Base-by-base conservation (phyloP, 2,888 invertebrate species). In the Drosophila stalkeri region DNA sequence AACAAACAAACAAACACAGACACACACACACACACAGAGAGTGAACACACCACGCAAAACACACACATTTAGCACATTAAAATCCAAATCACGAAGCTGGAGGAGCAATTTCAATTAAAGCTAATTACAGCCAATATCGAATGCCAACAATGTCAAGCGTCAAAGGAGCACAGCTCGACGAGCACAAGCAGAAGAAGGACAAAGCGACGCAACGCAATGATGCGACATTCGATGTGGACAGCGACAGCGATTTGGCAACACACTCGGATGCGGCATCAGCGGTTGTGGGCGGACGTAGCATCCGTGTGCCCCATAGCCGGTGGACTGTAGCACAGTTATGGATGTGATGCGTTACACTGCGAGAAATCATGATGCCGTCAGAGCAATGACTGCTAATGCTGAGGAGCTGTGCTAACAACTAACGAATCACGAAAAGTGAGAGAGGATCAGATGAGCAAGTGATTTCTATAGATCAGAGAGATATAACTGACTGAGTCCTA, bases 71-170 rank as follows among this genome's bases (percentile, higher is more conserved):
- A 67, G 64, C 84, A 77, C 89, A 86, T 86, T 90, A 83, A 90
- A 86, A 86, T 75, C 77, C 90, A 89, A 86, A 86, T 86, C 86
- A 86, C 86, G 89, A 70, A 72, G 64, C 57, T 72, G 49, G 81
- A 87, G 90, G 71, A 90, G 86, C 90, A 89, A 89, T 89, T 90
- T 89, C 91, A 91, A 92, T 91, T 91, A 91, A 89, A 91, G 84
- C 92, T 91, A 92, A 91, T 92, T 91, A 90, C 87, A 87, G 72
- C 85, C 90, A 89, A 90, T 87, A 87, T 87, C 88, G 90, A 89
- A 85, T 85, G 90, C 82, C 90, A 90, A 79, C 91, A 87, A 82
- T 86, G 82, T 76, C 81, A 82, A 81, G 73, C 81, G 79, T 79
- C 90, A 89, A 90, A 72, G 54, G 55, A 63, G 41, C 16, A n/a